Evolutionary conservation across 2,113 vertebrate genomes (phyloP).

Genomic region (Brachypteracias leptosomus): DNA sequence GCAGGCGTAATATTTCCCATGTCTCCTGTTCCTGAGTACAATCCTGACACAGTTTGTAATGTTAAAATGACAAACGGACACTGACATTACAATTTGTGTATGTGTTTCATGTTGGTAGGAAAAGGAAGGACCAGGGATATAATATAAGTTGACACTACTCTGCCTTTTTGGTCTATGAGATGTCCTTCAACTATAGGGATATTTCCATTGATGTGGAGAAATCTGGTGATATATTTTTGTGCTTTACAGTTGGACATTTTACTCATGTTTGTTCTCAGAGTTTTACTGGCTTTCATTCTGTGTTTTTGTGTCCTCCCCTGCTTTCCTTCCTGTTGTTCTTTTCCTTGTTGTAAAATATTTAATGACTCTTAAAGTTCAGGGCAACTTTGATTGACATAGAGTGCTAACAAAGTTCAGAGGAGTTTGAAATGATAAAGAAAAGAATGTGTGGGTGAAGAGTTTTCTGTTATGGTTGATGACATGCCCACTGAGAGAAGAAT

Average conservation of each 20-base stretch:
- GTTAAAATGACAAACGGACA: background rate
- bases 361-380: background rate
- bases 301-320: accelerated
- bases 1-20: background rate
- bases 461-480: background rate
- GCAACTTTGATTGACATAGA: background rate
- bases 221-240: background rate
- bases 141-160: background rate
- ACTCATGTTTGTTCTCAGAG: background rate
- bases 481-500: background rate
- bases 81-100: background rate
- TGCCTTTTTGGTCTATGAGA: background rate
- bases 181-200: background rate
- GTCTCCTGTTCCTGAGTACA: background rate
- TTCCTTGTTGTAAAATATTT: background rate
- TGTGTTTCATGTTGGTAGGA: background rate
- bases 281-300: background rate
- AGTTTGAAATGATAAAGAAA: background rate
- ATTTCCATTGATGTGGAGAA: background rate
- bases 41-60: background rate
- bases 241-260: background rate
- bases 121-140: background rate
- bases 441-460: background rate
- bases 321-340: background rate
- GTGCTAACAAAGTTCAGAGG: background rate